phyloP scores from a whole-genome alignment of 2,888 invertebrate genomes.

The Heteropelma amictum region DNA sequence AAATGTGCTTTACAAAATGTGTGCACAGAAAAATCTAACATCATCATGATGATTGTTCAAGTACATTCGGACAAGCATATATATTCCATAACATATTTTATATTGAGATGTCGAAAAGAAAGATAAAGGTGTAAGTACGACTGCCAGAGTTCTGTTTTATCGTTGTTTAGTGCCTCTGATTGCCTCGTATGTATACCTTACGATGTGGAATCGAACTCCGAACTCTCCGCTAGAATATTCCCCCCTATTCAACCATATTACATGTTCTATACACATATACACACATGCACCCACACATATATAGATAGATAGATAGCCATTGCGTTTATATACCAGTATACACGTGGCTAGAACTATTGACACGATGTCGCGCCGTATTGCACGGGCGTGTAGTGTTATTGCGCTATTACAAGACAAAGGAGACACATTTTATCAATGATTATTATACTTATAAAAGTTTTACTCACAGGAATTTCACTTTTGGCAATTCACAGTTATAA shows the following conservation, averaged over 20 bases:
- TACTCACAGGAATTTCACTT: neutral
- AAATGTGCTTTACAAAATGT: no score
- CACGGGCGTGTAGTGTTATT: constrained; percentile 19
- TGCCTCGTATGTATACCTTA: constrained; percentile 66
- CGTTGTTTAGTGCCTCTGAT: constrained; percentile 76
- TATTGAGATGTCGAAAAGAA: constrained; percentile 63
- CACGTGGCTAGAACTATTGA: constrained; percentile 18
- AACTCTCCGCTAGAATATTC: constrained; percentile 43
- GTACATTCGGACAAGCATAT: no score
- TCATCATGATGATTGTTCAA: no score
- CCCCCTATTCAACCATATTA: constrained; percentile 37
- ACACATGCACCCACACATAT: neutral
- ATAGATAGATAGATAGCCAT: neutral
- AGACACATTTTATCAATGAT: constrained; percentile 20
- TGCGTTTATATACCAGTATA: neutral
- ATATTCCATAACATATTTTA: neutral
- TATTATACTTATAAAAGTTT: constrained; percentile 14
- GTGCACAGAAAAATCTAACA: no score
- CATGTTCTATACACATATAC: neutral
- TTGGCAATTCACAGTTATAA: neutral
- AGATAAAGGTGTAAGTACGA: constrained; percentile 69
- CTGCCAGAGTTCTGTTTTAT: constrained; percentile 70
- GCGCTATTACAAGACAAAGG: constrained; percentile 19
- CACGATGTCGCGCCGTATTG: constrained; percentile 34
- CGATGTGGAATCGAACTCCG: constrained; percentile 56